Evolutionary conservation across 1,140 invertebrate genomes (phyloP).

Genomic region (Zaprionus inermis): DNA sequence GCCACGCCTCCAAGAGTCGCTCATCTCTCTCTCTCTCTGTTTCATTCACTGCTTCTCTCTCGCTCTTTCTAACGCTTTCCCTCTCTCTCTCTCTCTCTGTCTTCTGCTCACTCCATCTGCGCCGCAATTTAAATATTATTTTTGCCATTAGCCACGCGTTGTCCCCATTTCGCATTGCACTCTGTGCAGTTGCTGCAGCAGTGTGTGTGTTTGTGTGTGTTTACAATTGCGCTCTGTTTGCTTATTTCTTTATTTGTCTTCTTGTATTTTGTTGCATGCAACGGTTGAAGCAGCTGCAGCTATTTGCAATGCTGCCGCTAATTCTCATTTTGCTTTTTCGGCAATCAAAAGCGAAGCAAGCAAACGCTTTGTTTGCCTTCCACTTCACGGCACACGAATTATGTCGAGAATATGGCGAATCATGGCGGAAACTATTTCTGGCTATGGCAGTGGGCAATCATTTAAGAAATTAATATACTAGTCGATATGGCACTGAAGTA

Average conservation of each 20-base stretch:
- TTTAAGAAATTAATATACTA: not conserved
- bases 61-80: no score
- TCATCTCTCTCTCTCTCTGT: not conserved
- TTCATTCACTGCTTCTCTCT: not conserved
- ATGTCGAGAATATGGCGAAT: not conserved
- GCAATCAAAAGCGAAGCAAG: conserved; percentile 9
- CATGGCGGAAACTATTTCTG: not conserved
- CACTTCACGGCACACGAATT: not conserved
- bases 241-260: conserved; percentile 58
- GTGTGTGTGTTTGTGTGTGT: conserved; percentile 22
- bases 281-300: conserved; percentile 8
- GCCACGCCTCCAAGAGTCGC: conserved; percentile 27
- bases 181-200: conserved; percentile 7
- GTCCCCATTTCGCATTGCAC: conserved; percentile 12
- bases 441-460: not conserved
- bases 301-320: conserved; percentile 26
- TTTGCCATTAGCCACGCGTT: conserved; percentile 50
- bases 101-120: not conserved
- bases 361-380: conserved; percentile 17
- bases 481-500: not conserved
- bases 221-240: conserved; percentile 55
- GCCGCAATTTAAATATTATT: conserved; percentile 62
- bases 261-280: conserved; percentile 40
- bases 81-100: not conserved
- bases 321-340: conserved; percentile 16